These are phyloP conservation scores for Platypus cylindrus DNA, from an alignment of 2,888 invertebrate genomes.

Conservation along the genomic window DNA sequence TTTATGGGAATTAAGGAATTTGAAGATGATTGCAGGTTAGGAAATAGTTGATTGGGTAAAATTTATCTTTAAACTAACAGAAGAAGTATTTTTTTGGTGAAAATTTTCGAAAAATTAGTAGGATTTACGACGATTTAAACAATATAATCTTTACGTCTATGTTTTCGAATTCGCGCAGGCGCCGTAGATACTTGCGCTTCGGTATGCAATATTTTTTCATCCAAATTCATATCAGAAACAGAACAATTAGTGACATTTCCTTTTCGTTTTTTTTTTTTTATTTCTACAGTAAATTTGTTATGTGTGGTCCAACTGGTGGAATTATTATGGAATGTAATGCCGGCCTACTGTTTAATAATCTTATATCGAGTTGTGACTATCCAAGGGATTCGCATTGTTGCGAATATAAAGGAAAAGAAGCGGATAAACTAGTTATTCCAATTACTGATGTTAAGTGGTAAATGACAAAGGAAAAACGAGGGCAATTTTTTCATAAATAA, in stretches of 20 bases:
- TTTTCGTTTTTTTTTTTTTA: neutral
- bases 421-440: slow-evolving; percentile 8
- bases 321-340: slow-evolving; percentile 4
- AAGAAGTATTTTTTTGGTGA: no score
- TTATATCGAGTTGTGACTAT: slow-evolving; percentile 4
- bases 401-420: slow-evolving; percentile 4
- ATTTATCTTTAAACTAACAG: no score
- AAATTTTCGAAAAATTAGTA: neutral
- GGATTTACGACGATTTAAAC: neutral
- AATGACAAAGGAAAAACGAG: no score
- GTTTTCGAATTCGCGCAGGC: no score
- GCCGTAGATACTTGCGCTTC: no score
- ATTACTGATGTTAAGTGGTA: slow-evolving; percentile 6
- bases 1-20: slow-evolving; percentile 4
- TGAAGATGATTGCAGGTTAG: slow-evolving; percentile 10
- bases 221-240: no score
- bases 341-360: slow-evolving; percentile 7
- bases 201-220: no score
- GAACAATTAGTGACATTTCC: no score
- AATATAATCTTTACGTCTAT: no score
- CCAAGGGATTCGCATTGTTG: slow-evolving; percentile 7
- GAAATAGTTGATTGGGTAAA: neutral
- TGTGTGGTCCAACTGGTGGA: slow-evolving; percentile 5
- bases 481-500: no score
- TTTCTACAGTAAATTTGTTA: slow-evolving; percentile 11